These are phyloP conservation scores for Oplegnathus fasciatus DNA, from an alignment of 2,113 vertebrate species.

Conservation along the genomic window DNA sequence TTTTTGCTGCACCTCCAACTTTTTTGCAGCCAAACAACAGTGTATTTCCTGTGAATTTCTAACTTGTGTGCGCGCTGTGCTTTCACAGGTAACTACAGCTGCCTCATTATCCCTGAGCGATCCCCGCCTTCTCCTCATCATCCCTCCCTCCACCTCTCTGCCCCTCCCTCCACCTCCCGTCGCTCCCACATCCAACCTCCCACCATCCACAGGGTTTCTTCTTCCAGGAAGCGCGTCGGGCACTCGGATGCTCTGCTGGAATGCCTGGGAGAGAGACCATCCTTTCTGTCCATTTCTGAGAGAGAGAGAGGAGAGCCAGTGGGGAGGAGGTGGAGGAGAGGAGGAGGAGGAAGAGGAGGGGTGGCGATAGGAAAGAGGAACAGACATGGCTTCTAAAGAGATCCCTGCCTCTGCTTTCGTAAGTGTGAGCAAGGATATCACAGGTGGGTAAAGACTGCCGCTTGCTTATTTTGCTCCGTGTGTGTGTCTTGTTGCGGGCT, in stretches of 20 bases:
- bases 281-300: slow-evolving; percentile 67
- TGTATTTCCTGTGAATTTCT: not conserved
- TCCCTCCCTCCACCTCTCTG: slow-evolving; percentile 10
- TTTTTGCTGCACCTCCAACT: not conserved
- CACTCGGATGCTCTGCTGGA: slow-evolving; percentile 85
- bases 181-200: slow-evolving; percentile 59
- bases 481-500: slow-evolving; percentile 29
- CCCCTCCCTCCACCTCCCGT: slow-evolving; percentile 33
- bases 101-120: slow-evolving; percentile 49
- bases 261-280: slow-evolving; percentile 82
- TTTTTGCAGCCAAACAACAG: not conserved
- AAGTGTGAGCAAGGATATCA: slow-evolving; percentile 81
- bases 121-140: slow-evolving; percentile 48
- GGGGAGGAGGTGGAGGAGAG: slow-evolving; percentile 26
- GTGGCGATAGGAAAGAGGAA: slow-evolving; percentile 60
- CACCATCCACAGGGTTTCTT: slow-evolving; percentile 61
- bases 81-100: slow-evolving; percentile 57
- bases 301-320: slow-evolving; percentile 44
- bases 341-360: slow-evolving; percentile 51
- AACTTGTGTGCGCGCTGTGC: not conserved
- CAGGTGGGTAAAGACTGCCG: slow-evolving; percentile 80
- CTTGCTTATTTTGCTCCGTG: slow-evolving; percentile 19
- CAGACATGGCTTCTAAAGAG: slow-evolving; percentile 86
- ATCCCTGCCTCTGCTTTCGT: slow-evolving; percentile 79
- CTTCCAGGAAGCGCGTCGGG: slow-evolving; percentile 80